Percentiles rank a stretch among this genome's conserved stretches.
Evolutionary conservation across 2,888 invertebrate species (phyloP).

Genomic region (Lasioglossum pauxillum): DNA sequence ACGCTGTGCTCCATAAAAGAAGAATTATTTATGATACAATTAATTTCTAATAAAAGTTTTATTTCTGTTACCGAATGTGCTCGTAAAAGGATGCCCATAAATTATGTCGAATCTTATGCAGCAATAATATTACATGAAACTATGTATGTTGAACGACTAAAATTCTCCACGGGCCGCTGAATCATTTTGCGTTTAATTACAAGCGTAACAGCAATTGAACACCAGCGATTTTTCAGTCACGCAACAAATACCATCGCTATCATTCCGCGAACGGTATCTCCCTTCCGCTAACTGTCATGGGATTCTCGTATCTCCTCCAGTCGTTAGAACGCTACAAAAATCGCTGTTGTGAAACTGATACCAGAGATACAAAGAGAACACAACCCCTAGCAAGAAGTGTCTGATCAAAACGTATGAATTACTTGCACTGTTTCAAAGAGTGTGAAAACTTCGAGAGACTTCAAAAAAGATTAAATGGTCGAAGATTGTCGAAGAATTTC

Average conservation of each 20-base stretch:
- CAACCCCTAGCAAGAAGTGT: background rate
- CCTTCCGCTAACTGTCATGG: background rate
- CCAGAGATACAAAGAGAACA: background rate
- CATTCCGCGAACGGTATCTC: background rate
- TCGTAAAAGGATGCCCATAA: background rate
- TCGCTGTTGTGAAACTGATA: constrained; percentile 1
- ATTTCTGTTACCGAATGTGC: background rate
- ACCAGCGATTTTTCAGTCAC: constrained; percentile 8
- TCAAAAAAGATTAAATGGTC: background rate
- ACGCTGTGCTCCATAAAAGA: background rate
- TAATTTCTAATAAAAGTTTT: background rate
- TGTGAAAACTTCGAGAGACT: background rate
- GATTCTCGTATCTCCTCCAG: background rate
- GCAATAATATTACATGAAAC: background rate
- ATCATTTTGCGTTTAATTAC: background rate
- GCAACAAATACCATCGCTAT: background rate
- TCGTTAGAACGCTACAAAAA: background rate
- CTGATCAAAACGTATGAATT: background rate
- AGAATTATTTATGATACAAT: constrained; percentile 2
- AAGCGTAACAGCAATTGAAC: background rate
- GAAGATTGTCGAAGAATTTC: too few relatives aligned
- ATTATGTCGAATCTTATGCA: background rate
- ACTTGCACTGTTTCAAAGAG: background rate
- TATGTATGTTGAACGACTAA: background rate
- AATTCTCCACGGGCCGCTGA: background rate